A percentile compares a stretch with the other conserved stretches of the same genome.
Conservation (phyloP, 2,113 vertebrate genomes). For the Crotalus tigris region DNA sequence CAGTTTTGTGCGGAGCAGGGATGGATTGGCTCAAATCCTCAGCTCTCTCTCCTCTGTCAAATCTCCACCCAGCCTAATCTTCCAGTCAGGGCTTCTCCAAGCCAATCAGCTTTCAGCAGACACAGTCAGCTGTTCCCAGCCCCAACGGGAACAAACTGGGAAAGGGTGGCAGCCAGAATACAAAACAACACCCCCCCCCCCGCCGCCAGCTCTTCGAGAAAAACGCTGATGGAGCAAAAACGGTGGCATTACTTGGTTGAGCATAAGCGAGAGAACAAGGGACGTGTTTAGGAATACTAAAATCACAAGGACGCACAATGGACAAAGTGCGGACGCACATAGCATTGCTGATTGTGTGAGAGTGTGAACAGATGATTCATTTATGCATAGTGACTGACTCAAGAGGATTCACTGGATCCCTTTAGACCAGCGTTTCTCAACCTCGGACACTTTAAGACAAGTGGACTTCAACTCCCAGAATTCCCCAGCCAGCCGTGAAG, state of each 20-base stretch:
- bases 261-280: background rate
- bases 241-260: background rate
- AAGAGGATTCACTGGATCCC: background rate
- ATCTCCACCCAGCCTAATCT: background rate
- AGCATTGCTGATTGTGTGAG: background rate
- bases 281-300: background rate
- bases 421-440: background rate
- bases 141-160: background rate
- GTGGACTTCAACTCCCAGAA: background rate
- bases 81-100: background rate
- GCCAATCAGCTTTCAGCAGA: background rate
- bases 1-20: background rate
- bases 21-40: background rate
- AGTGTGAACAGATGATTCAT: no score
- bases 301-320: fast-evolving
- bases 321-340: background rate
- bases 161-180: background rate
- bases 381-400: no score
- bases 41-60: background rate
- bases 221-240: background rate
- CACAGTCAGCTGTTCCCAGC: fast-evolving
- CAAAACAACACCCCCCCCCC: background rate
- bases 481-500: background rate
- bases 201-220: background rate
- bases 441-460: background rate